Evolutionary conservation across 2,888 invertebrate genomes (phyloP).

Genomic region (Tribolium freemani): DNA sequence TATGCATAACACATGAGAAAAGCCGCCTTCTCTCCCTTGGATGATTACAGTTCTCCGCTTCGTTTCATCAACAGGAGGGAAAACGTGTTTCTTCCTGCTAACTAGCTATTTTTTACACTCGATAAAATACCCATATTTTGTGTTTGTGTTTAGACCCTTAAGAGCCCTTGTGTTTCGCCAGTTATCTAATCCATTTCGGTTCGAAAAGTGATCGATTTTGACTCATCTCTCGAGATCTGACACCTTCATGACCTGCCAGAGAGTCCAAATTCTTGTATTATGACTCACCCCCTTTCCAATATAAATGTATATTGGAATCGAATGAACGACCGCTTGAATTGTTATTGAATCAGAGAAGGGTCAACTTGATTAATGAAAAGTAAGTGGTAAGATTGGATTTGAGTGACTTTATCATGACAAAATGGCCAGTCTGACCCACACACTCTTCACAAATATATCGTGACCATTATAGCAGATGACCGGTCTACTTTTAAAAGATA

Average conservation of each 20-base stretch:
- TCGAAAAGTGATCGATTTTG: neutral
- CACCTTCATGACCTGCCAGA: neutral
- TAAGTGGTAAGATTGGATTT: constrained; percentile 50
- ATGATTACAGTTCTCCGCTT: too few species aligned
- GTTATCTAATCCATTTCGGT: too few species aligned
- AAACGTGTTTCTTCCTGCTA: too few species aligned
- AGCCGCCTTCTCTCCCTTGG: too few species aligned
- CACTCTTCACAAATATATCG: constrained; percentile 35
- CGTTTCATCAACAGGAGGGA: too few species aligned
- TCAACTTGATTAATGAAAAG: constrained; percentile 57
- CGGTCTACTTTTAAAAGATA: constrained; percentile 1
- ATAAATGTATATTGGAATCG: constrained; percentile 61
- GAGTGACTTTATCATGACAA: constrained; percentile 55
- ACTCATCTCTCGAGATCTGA: neutral
- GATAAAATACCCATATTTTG: too few species aligned
- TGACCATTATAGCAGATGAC: constrained; percentile 29
- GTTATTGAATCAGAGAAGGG: constrained; percentile 56
- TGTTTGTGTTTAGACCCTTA: too few species aligned
- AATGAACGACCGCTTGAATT: constrained; percentile 56
- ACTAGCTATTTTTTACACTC: too few species aligned
- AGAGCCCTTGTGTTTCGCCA: too few species aligned
- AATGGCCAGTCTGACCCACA: constrained; percentile 44
- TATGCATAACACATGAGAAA: too few species aligned
- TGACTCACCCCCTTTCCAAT: constrained; percentile 55
- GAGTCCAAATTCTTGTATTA: constrained; percentile 28